These are phyloP conservation scores for Lottia gigantea DNA, from an alignment of 2,888 invertebrate genomes.

Conservation along the genomic window DNA sequence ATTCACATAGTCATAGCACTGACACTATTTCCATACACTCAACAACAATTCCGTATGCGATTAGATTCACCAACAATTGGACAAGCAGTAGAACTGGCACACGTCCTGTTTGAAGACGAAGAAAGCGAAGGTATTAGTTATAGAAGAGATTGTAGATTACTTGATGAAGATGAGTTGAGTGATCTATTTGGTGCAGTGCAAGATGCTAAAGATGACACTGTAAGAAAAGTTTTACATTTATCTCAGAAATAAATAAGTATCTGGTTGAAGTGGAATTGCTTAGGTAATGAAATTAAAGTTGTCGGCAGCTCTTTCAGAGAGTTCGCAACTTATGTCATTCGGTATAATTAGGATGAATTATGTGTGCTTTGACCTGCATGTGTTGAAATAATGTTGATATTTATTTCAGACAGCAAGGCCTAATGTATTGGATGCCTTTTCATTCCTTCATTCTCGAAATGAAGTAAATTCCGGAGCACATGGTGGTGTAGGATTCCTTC, in stretches of 20 bases:
- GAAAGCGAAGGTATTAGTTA: constrained; percentile 15
- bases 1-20: too few species aligned
- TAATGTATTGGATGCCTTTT: constrained; percentile 37
- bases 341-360: too few species aligned
- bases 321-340: too few species aligned
- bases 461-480: constrained; percentile 36
- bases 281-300: too few species aligned
- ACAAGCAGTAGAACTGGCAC: constrained; percentile 30
- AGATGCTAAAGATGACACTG: constrained; percentile 33
- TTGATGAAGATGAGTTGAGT: constrained; percentile 27
- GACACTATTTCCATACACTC: too few species aligned
- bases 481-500: constrained; percentile 34
- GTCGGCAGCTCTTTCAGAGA: too few species aligned
- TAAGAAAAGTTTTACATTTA: constrained; percentile 13
- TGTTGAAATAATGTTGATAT: too few species aligned
- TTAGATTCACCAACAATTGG: constrained; percentile 20
- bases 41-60: constrained; percentile 22
- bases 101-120: constrained; percentile 7
- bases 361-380: too few species aligned
- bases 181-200: constrained; percentile 30
- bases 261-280: too few species aligned
- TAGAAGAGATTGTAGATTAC: constrained; percentile 30
- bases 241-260: too few species aligned
- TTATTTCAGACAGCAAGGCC: constrained; percentile 29
- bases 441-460: constrained; percentile 35